Percentiles rank a stretch among this genome's conserved stretches.
Evolutionary conservation across 2,888 invertebrate species (phyloP).

Genomic region (Drosophila tanythrix): DNA sequence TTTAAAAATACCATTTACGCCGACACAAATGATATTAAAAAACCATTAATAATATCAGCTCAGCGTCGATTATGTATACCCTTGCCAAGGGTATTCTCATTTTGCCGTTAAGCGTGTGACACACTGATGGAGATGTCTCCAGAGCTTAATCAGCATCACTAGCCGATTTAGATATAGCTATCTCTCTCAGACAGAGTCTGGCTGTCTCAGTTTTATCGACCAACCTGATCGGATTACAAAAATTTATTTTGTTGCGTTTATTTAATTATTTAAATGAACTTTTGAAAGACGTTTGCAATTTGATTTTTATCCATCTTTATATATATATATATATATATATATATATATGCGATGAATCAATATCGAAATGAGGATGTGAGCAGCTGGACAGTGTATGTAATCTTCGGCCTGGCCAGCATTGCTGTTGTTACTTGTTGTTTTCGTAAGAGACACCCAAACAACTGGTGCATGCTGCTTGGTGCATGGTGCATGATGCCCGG

Average conservation of each 20-base stretch:
- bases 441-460: background rate
- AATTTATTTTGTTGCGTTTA: background rate
- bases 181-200: too few relatives aligned
- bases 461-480: background rate
- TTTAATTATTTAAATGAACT: background rate
- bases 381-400: background rate
- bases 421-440: background rate
- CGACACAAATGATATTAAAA: slow-evolving; percentile 78
- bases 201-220: background rate
- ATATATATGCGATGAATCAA: accelerated
- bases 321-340: background rate
- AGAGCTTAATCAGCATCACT: background rate
- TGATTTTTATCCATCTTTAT: background rate
- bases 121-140: background rate
- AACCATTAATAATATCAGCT: slow-evolving; percentile 76
- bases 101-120: background rate
- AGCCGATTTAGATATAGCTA: background rate
- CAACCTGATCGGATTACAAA: background rate
- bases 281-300: too few relatives aligned
- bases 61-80: slow-evolving; percentile 58
- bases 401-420: background rate
- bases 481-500: background rate
- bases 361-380: background rate
- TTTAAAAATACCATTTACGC: slow-evolving; percentile 74
- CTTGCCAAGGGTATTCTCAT: background rate